Base-by-base conservation (phyloP, 37 sponge, comb jelly and placozoan genomes). In the Haliclona indistincta region DNA sequence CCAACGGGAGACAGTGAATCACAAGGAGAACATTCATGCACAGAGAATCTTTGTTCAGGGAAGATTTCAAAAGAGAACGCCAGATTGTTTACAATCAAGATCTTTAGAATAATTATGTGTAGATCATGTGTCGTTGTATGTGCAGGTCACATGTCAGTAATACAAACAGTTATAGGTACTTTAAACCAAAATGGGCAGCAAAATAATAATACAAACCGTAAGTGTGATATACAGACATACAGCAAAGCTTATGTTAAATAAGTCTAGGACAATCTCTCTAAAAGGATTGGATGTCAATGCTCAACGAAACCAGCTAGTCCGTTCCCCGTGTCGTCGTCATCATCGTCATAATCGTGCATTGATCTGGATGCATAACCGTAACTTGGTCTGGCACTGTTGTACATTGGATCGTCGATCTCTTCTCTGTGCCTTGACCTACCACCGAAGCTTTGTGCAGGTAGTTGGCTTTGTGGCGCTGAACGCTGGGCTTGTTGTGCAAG, bases 31-130 rank as follows among this genome's bases (percentile, higher is more conserved):
- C 28, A 37, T 92, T 1, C 68, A 65, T 64, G 99, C 64, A 0
- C 78, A 80, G 7, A 51, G 99, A 25, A 47, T 98, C 2, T 98
- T 98, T 73, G 70, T 98, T 25, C 99, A 98, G 62, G 96, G 86
- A 52, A 90, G 78, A 55, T 86, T 86, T 37, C 13, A 58, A 58
- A 20, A n/a, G 6, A n/a, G n/a, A n/a, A n/a, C n/a, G n/a, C n/a
- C n/a, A n/a, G n/a, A n/a, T n/a, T n/a, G n/a, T n/a, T n/a, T n/a
- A n/a, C n/a, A n/a, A n/a, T n/a, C n/a, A n/a, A n/a, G n/a, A n/a
- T n/a, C n/a, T n/a, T n/a, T n/a, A n/a, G n/a, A n/a, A n/a, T n/a
- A n/a, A n/a, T n/a, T n/a, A n/a, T n/a, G n/a, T n/a, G n/a, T n/a
- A n/a, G n/a, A n/a, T n/a, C n/a, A n/a, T n/a, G n/a, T n/a, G n/a